A percentile compares a stretch with the other conserved stretches of the same genome.
Conservation (phyloP, 2,888 invertebrate genomes). For the Epirrhoe alternata region DNA sequence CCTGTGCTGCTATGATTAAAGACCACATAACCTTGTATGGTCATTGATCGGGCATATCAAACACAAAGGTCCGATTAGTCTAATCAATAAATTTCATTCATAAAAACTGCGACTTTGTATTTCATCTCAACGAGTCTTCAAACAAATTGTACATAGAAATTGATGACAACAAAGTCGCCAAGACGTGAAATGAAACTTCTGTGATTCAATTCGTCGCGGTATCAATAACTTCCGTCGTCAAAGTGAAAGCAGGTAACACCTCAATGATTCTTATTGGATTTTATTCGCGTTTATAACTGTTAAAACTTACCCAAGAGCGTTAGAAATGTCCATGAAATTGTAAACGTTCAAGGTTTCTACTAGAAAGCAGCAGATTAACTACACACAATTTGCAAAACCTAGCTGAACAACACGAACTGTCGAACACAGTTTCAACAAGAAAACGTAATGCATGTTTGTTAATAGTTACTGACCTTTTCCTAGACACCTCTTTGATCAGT, state of each 20-base stretch:
- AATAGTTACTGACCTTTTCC: slow-evolving; percentile 5
- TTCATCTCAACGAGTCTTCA: slow-evolving; percentile 13
- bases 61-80: slow-evolving; percentile 27
- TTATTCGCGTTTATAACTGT: slow-evolving; percentile 33
- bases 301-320: slow-evolving; percentile 31
- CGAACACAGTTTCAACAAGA: slow-evolving; percentile 10
- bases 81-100: slow-evolving; percentile 20
- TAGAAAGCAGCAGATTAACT: slow-evolving; percentile 38
- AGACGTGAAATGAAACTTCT: slow-evolving; percentile 58
- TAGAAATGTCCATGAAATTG: slow-evolving; percentile 45
- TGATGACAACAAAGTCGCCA: slow-evolving; percentile 47
- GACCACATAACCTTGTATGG: slow-evolving; percentile 46
- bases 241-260: slow-evolving; percentile 49
- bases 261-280: slow-evolving; percentile 34
- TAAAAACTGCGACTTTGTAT: slow-evolving; percentile 18
- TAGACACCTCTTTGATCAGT: slow-evolving; percentile 15
- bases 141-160: slow-evolving; percentile 19
- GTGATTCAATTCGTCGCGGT: slow-evolving; percentile 55
- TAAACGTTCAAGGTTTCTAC: slow-evolving; percentile 41
- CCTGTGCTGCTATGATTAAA: slow-evolving; percentile 55
- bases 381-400: slow-evolving; percentile 16
- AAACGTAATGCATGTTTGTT: neutral
- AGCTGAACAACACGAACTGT: slow-evolving; percentile 7
- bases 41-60: slow-evolving; percentile 44
- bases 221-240: slow-evolving; percentile 50